phyloP scores from a whole-genome alignment of 2,113 vertebrate species.

The Trogon surrucura region DNA sequence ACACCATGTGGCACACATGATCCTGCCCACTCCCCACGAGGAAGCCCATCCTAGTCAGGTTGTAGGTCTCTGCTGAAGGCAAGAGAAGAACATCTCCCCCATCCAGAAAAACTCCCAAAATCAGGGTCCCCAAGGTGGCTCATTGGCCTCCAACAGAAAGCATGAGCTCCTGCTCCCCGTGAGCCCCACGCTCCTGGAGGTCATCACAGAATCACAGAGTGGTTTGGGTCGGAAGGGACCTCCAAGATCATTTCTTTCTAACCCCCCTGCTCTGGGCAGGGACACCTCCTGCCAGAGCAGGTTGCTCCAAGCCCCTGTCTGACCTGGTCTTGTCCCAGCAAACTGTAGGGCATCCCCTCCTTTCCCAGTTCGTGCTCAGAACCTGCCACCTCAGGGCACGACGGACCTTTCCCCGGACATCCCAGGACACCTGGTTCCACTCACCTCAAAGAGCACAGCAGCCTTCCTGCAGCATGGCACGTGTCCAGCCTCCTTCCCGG shows the following conservation, averaged over 20 bases:
- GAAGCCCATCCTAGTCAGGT: not conserved
- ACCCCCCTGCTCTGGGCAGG: no score
- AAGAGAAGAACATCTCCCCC: not conserved
- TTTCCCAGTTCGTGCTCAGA: not conserved
- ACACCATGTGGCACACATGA: accelerated
- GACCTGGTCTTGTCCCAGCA: not conserved
- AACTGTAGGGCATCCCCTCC: not conserved
- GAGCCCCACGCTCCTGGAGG: not conserved
- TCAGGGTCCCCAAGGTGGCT: not conserved
- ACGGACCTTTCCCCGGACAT: not conserved
- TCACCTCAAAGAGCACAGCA: not conserved
- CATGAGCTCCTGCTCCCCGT: not conserved
- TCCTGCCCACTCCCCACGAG: accelerated
- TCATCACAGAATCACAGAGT: no score
- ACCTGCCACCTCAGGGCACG: not conserved
- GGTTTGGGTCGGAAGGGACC: no score
- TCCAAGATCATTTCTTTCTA: no score
- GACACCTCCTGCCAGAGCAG: no score
- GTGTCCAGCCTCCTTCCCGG: not conserved
- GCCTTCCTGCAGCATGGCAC: not conserved
- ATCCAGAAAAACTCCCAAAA: not conserved
- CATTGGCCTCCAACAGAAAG: not conserved
- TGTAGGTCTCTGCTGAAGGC: not conserved
- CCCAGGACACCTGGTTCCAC: not conserved
- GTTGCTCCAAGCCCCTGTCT: no score